Evolutionary conservation across 2,797 vertebrate genomes (phyloP), one percentile per base, ranked within the genome.

Genomic region (Numenius phaeopus): DNA sequence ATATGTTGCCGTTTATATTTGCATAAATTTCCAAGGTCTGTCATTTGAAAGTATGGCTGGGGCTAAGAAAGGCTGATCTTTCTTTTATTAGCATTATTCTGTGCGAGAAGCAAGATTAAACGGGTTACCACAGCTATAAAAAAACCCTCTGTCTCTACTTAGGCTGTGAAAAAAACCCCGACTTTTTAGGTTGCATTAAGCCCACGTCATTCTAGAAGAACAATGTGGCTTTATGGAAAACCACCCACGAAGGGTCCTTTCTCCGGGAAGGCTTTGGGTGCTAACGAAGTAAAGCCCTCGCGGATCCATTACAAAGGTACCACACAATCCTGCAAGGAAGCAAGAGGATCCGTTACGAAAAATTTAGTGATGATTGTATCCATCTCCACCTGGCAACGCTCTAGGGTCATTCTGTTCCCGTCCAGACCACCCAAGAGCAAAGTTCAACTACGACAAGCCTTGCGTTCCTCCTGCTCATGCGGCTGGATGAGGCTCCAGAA

Each of bases 381-480:
- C 37, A 69, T 19, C 80, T 90, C 92, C 91, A 96, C 55, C 54
- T 13, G 50, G 73, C 69, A 82, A 30, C 2, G 19, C 8, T 55
- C 30, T 52, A 26, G 1, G 70, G 39, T 21, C 90, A 49, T 2
- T 11, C 26, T 2, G 37, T 16, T 94, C 79, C 58, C 85, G 84
- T 55, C 76, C 87, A 92, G 93, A 90, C 89, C 95, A 93, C 94
- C 85, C 79, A 39, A 40, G 64, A 40, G 32, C 80, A 42, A 39
- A 76, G 77, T 75, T 81, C 83, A 80, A 73, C 52, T 4, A n/a
- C 2, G 1, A 65, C 87, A 59, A 13, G n/a, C 21, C 50, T 26
- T 5, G 7, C 1, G 5, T 2, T 30, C 49, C 46, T 89, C 54
- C 67, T 44, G 57, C 81, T 87, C 57, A 23, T 0, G 2, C 11